Evolutionary conservation across 2,797 vertebrate species (phyloP).

Genomic region (Melanitta fusca): DNA sequence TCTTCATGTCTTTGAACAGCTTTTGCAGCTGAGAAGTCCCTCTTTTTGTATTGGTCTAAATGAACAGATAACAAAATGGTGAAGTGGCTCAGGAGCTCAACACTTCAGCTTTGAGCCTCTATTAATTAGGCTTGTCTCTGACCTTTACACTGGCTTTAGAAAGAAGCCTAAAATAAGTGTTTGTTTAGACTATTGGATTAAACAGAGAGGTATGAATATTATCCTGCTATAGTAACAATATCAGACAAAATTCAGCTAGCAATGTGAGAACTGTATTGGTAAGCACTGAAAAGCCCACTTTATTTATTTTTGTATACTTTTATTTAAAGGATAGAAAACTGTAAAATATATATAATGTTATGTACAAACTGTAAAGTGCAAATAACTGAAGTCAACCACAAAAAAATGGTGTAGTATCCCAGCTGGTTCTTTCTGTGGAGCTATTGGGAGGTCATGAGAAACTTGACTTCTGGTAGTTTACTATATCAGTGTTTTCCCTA

Average conservation of each 20-base stretch:
- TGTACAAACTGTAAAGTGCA: neutral
- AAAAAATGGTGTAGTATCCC: neutral
- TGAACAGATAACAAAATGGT: neutral
- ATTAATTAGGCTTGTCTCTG: neutral
- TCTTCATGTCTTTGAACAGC: conserved; percentile 3
- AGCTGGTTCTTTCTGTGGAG: neutral
- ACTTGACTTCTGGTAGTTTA: neutral
- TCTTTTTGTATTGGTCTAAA: neutral
- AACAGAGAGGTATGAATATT: neutral
- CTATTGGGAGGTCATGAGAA: neutral
- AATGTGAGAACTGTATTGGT: neutral
- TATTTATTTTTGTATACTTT: neutral
- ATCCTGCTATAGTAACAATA: neutral
- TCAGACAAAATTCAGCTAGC: neutral
- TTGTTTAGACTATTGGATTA: neutral
- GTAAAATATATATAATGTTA: neutral
- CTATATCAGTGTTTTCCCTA: neutral
- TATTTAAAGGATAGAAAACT: neutral
- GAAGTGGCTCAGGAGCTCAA: neutral
- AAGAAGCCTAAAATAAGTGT: neutral
- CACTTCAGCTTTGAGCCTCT: neutral
- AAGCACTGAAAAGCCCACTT: neutral
- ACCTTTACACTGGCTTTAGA: neutral
- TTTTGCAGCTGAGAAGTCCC: neutral
- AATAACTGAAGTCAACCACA: neutral